phyloP scores from a whole-genome alignment of 2,888 invertebrate genomes.

The Notodonta dromedarius region DNA sequence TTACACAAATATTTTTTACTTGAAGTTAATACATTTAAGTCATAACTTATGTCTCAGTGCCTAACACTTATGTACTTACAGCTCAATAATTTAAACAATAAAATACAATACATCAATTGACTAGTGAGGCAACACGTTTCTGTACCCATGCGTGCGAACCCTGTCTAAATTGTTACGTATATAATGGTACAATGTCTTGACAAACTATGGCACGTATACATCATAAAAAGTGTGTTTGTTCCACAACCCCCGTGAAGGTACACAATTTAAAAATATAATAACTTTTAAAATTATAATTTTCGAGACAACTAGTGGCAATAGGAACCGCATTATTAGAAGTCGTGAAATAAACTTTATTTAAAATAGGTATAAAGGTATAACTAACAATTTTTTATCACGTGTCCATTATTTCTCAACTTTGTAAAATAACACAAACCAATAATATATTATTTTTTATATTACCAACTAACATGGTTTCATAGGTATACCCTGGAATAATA shows the following conservation, averaged over 20 bases:
- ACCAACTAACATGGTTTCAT: not conserved
- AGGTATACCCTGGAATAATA: not conserved
- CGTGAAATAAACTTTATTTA: slow-evolving; percentile 9
- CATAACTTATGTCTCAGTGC: slow-evolving; percentile 3
- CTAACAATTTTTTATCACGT: not conserved
- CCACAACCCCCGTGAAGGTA: not conserved
- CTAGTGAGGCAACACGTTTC: slow-evolving; percentile 56
- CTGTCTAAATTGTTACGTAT: slow-evolving; percentile 39
- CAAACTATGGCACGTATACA: slow-evolving; percentile 36
- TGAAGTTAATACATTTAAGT: not conserved
- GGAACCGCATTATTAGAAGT: slow-evolving; percentile 10
- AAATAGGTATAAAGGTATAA: not conserved
- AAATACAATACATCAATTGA: slow-evolving; percentile 56
- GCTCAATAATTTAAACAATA: not conserved
- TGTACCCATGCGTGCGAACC: slow-evolving; percentile 39
- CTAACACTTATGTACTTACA: not conserved
- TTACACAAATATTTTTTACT: too few relatives aligned
- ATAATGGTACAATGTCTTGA: slow-evolving; percentile 19
- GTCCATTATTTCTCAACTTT: not conserved
- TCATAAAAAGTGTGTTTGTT: slow-evolving; percentile 12
- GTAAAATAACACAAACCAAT: not conserved
- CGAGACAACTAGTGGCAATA: slow-evolving; percentile 5
- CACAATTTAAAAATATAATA: not conserved
- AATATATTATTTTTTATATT: not conserved
- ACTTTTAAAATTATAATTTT: slow-evolving; percentile 7